phyloP scores from a whole-genome alignment of 2,113 vertebrate genomes.

The Tetraodon nigroviridis region DNA sequence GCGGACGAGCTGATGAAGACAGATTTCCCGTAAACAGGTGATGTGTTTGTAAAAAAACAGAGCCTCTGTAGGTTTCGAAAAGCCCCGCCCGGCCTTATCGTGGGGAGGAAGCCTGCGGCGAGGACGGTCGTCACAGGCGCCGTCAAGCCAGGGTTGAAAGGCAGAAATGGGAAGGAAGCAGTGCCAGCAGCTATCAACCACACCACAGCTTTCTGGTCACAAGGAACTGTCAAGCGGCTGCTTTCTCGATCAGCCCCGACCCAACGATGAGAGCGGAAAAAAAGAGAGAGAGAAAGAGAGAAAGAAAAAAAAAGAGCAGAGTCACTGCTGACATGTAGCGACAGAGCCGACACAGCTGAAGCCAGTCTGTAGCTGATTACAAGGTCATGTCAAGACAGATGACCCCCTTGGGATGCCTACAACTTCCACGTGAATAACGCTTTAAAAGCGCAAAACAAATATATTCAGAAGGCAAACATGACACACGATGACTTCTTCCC shows the following conservation, averaged over 20 bases:
- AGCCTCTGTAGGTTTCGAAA: conserved; percentile 18
- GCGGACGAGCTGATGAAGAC: not conserved
- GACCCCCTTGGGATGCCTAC: conserved; percentile 22
- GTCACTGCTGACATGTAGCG: conserved; percentile 7
- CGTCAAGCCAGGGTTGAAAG: conserved; percentile 14
- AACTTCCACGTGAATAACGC: conserved; percentile 31
- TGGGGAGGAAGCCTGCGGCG: conserved; percentile 48
- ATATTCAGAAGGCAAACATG: not conserved
- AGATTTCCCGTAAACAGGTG: conserved; percentile 64
- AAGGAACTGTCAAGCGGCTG: conserved; percentile 21
- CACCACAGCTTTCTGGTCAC: conserved; percentile 33
- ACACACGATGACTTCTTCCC: not conserved
- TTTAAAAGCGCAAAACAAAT: not conserved
- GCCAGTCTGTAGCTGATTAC: conserved; percentile 45
- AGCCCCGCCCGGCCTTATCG: conserved; percentile 2
- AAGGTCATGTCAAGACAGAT: conserved; percentile 30
- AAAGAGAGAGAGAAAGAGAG: not conserved
- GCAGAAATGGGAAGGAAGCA: conserved; percentile 61
- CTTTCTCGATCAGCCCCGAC: conserved; percentile 11
- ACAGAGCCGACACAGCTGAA: conserved; percentile 26
- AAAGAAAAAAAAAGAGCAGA: conserved; percentile 7
- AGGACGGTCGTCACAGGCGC: conserved; percentile 16
- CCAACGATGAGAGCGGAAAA: not conserved
- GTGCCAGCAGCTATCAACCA: conserved; percentile 36
- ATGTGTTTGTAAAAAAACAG: conserved; percentile 41